Evolutionary conservation across 2,797 vertebrate genomes (phyloP), one percentile per base, ranked within the genome.

Genomic region (Sandelia bainsii): DNA sequence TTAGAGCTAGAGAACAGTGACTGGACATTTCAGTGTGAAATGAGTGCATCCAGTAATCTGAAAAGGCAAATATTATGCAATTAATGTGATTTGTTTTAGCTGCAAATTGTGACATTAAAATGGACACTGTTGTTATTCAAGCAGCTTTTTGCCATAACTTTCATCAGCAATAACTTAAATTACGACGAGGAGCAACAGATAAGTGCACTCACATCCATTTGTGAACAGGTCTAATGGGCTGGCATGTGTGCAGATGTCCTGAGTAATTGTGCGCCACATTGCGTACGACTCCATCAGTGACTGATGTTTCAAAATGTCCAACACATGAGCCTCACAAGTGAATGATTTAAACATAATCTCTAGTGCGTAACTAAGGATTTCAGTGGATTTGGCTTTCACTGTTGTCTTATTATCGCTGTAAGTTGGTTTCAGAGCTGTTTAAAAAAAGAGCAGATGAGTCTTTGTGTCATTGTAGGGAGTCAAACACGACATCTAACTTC

Each of bases 61-160:
- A 68, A 71, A 62, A 61, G 37, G 39, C 61, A 78, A 77, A 62
- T 71, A 20, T 77, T 81, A 81, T 89, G 84, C 81, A 88, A 85
- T 49, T 62, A 25, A 29, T 19, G n/a, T 46, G 6, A 48, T 52
- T 5, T 61, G 56, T 52, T 6, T 61, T 50, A 13, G 25, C 27
- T 62, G 27, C 8, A 46, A 52, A 27, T 27, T 48, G 5, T 63
- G n/a, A 63, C 9, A 22, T 46, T 46, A 10, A 44, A 46, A 46
- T 46, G 40, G 37, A 6, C 42, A 65, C 16, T 14, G 11, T 27
- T 22, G 27, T 0, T 54, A 37, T 37, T 40, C 13, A 40, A 59
- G 17, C 1, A 40, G 14, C 5, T 25, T 66, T 7, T 70, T 62
- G 25, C 22, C n/a, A 58, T 16, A 13, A 27, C 17, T 69, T 75